Evolutionary conservation across 2,797 vertebrate genomes (phyloP), one percentile per base, ranked within the genome.

Genomic region (Ispidina lecontei): DNA sequence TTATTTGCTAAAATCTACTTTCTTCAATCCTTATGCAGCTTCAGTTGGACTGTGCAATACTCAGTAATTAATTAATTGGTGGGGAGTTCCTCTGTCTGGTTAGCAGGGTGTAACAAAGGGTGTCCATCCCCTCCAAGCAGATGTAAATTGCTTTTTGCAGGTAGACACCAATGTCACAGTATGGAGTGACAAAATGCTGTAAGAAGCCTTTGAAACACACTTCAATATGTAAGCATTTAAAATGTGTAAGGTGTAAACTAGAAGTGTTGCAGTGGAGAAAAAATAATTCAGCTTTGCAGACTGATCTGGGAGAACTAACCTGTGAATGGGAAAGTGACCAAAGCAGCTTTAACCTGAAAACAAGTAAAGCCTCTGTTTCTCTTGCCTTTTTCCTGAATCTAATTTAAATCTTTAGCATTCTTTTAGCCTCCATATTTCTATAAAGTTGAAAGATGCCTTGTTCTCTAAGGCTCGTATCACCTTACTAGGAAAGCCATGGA

Each of bases 361-460:
- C 74, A 93, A 95, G 95, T 92, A 89, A 96, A 96, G 82, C 88
- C 76, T 69, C 60, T 94, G 87, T 95, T 96, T 96, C 91, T 81
- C 92, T 93, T 89, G 72, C 19, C 89, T 96, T 96, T 95, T 89
- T 67, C 46, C 68, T 81, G 67, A 96, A 81, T 95, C 86, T 91
- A 71, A 96, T 92, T 96, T 87, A 96, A 97, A 94, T 96, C 87
- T 96, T 97, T 63, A 97, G 84, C 91, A 78, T 95, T 96, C 91
- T 92, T 83, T 87, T 96, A 84, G 96, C 93, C 94, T 97, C 91
- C 82, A 81, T 80, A 94, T 91, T 96, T 92, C 73, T 96, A 69
- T 87, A 69, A 90, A 93, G 78, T 62, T 94, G 77, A 90, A 96
- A 90, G 94, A 91, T 96, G 58, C 91, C 72, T 95, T 91, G 77